Conservation (phyloP, 2,113 vertebrate species). For the Halcyon malimbica region DNA sequence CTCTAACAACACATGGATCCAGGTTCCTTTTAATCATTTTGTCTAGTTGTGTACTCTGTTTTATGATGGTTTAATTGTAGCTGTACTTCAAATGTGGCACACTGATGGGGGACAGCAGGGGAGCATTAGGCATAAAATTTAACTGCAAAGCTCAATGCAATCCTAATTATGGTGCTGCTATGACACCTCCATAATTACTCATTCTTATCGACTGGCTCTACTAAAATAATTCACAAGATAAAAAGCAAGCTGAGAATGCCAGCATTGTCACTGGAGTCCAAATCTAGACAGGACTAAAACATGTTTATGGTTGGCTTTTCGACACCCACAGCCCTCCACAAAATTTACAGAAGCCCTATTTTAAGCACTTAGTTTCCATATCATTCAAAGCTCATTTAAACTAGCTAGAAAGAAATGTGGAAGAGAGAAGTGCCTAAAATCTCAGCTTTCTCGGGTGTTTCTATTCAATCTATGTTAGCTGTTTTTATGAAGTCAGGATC, state of each 20-base stretch:
- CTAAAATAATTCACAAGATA: slow-evolving; percentile 60
- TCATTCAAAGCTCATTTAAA: neutral
- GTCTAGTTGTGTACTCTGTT: slow-evolving; percentile 50
- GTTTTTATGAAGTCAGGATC: neutral
- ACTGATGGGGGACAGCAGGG: slow-evolving; percentile 66
- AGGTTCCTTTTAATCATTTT: slow-evolving; percentile 59
- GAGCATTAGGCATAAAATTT: slow-evolving; percentile 68
- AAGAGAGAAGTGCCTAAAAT: neutral
- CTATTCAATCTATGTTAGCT: neutral
- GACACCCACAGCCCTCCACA: neutral
- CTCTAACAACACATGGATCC: slow-evolving; percentile 5
- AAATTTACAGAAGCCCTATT: neutral
- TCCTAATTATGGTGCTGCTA: slow-evolving; percentile 67
- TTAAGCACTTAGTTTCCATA: neutral
- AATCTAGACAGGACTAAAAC: neutral
- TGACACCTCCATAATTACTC: slow-evolving; percentile 71
- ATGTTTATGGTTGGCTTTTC: neutral
- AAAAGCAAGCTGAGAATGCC: slow-evolving; percentile 48
- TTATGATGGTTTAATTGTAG: slow-evolving; percentile 70
- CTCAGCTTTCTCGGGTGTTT: neutral
- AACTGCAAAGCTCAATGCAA: slow-evolving; percentile 66
- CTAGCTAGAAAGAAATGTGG: neutral
- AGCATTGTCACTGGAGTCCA: slow-evolving; percentile 4
- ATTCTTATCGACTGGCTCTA: slow-evolving; percentile 61
- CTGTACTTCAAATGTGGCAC: slow-evolving; percentile 54